Base-by-base conservation (phyloP, 2,888 invertebrate genomes). In the Sinelater perroti region DNA sequence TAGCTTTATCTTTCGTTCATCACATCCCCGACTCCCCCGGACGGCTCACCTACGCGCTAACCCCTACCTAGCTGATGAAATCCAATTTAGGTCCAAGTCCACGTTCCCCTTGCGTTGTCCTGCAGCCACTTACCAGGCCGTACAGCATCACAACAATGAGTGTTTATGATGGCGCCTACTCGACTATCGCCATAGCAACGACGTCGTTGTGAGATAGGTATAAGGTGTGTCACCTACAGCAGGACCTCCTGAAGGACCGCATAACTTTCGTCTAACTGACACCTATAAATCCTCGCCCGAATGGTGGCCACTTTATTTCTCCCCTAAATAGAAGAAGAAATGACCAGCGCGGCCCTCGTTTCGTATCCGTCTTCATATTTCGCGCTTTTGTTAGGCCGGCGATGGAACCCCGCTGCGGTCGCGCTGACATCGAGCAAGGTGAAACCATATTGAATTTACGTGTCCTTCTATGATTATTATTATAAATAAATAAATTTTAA, bases 91-190 rank as follows among this genome's bases (percentile, higher is more conserved):
- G 71, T 71, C 73, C 70, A 66, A 66, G 69, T 62, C 62, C 60
- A 54, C 59, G 64, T 59, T 59, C 65, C 66, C 69, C 63, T 64
- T 53, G 56, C 60, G 61, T 63, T 62, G 60, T 62, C 62, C 60
- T 68, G 66, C 64, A 63, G 66, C 65, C 65, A 66, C 64, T 65
- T 66, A 65, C 61, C 55, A 56, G 60, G 74, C 72, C 67, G 69
- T 70, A 73, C 75, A 74, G 75, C 77, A 77, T 77, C 78, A 77
- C 78, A 77, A 78, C 78, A 78, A 78, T 78, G 77, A 77, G 77
- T 78, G 78, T 78, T 78, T 79, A 78, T 79, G 78, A 79, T 78
- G 78, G 78, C 78, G 78, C 78, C 78, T 79, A 77, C 76, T 75
- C 75, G 78, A 75, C 78, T 73, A 78, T 79, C 74, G 72, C 72